Evolutionary conservation across 2,113 vertebrate genomes (phyloP), one percentile per base, ranked within the genome.

Genomic region (Takifugu flavidus): DNA sequence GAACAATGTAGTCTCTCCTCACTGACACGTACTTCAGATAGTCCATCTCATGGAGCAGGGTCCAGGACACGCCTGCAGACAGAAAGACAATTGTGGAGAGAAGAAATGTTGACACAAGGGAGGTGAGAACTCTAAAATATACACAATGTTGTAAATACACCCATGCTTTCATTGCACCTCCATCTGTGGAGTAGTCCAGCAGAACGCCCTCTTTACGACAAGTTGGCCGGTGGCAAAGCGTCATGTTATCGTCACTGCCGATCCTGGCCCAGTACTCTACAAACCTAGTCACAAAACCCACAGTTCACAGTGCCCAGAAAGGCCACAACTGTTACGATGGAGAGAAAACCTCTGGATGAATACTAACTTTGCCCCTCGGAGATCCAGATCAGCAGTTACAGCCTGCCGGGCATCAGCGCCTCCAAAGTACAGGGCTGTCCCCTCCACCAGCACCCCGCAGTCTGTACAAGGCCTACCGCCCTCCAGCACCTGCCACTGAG

Each of bases 211-310:
- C 97, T 83, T 92, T 96, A 57, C 95, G 92, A 86, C 97, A 98
- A n/a, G 93, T 90, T 0, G 95, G 95, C 72, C 95, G 92, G 76
- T 96, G 95, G 57, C 97, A 99, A 47, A 93, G 92, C 53, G 95
- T 97, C 93, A 95, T 94, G 80, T 98, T 98, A 70, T 93, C 96
- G 70, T 98, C 94, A 81, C 96, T 98, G 56, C 96, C 96, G 52
- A 99, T 98, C 80, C 93, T 93, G 3, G 94, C 96, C 97, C 97
- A 99, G 85, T 98, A 99, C 54, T 99, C 95, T 56, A 98, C 93
- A 91, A 98, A 99, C 82, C 97, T 99, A 65, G 69, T 59, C 46
- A 59, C 1, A 60, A 43, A 28, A 43, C 61, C 47, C 26, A 27
- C 49, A 55, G 13, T 6, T 63, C 2, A 31, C 49, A 31, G 53